These are phyloP conservation scores for Danaus melanippus DNA, from an alignment of 1,140 invertebrate genomes.

Conservation along the genomic window DNA sequence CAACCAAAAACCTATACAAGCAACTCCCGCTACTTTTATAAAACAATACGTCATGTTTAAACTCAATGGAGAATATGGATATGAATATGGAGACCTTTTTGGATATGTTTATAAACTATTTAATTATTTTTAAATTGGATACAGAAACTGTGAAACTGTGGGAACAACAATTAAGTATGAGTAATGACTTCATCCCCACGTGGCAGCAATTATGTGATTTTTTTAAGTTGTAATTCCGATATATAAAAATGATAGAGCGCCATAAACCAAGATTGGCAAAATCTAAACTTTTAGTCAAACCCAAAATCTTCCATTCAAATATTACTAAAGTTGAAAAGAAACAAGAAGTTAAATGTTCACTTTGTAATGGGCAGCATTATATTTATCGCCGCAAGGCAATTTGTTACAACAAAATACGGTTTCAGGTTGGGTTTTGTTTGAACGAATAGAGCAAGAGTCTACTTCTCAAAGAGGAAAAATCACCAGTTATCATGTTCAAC, in stretches of 20 bases:
- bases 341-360: slow-evolving; percentile 14
- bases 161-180: slow-evolving; percentile 20
- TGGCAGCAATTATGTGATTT: slow-evolving; percentile 19
- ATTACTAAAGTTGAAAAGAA: slow-evolving; percentile 5
- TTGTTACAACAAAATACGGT: slow-evolving; percentile 26
- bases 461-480: slow-evolving; percentile 9
- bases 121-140: slow-evolving; percentile 30
- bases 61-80: slow-evolving; percentile 19
- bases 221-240: slow-evolving; percentile 27
- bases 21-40: slow-evolving; percentile 15
- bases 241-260: slow-evolving; percentile 25
- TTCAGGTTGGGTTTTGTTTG: slow-evolving; percentile 28
- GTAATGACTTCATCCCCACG: slow-evolving; percentile 15
- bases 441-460: slow-evolving; percentile 13
- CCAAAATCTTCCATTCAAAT: slow-evolving; percentile 7
- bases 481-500: slow-evolving; percentile 15
- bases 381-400: slow-evolving; percentile 18
- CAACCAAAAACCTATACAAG: slow-evolving; percentile 16
- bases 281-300: neutral
- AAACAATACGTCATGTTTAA: slow-evolving; percentile 21
- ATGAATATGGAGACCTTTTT: slow-evolving; percentile 11
- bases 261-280: slow-evolving; percentile 4
- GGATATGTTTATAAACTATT: slow-evolving; percentile 22
- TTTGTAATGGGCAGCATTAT: slow-evolving; percentile 25
- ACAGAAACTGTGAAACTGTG: slow-evolving; percentile 22